phyloP scores from a whole-genome alignment of 53 echinoderm and acorn worm genomes.

The Luidia sarsii region DNA sequence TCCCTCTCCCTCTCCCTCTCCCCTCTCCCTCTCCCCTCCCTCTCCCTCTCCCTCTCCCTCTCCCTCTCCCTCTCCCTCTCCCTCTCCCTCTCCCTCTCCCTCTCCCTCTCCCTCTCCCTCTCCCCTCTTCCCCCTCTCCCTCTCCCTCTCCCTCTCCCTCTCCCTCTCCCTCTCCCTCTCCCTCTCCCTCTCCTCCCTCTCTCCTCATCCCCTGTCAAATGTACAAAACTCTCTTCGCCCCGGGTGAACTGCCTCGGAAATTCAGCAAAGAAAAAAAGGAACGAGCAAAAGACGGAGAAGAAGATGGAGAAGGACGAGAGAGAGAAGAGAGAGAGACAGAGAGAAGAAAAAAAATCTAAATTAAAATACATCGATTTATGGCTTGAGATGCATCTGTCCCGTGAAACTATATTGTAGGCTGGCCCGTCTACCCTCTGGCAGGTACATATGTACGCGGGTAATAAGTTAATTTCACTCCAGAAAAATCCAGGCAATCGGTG shows the following conservation, averaged over 20 bases:
- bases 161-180: neutral
- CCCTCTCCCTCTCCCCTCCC: no score
- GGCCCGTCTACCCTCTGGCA: constrained; percentile 10
- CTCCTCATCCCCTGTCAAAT: constrained; percentile 23
- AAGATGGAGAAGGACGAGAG: no score
- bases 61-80: no score
- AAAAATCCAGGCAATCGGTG: neutral
- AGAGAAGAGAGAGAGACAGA: no score
- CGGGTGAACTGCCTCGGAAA: constrained; percentile 26
- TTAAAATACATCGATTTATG: constrained; percentile 59
- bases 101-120: no score
- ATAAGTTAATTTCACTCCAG: constrained; percentile 55
- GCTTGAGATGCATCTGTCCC: constrained; percentile 52
- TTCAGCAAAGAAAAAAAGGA: neutral
- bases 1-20: no score
- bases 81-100: no score
- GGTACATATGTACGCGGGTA: constrained; percentile 43
- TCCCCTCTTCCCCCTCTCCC: no score
- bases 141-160: no score
- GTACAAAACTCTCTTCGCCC: constrained; percentile 42
- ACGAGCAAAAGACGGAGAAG: no score
- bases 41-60: no score
- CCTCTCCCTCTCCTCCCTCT: neutral
- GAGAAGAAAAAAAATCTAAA: constrained; percentile 56
- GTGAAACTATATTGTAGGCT: constrained; percentile 47